Base-by-base conservation (phyloP, 2,797 vertebrate species). In the Moxostoma hubbsi region DNA sequence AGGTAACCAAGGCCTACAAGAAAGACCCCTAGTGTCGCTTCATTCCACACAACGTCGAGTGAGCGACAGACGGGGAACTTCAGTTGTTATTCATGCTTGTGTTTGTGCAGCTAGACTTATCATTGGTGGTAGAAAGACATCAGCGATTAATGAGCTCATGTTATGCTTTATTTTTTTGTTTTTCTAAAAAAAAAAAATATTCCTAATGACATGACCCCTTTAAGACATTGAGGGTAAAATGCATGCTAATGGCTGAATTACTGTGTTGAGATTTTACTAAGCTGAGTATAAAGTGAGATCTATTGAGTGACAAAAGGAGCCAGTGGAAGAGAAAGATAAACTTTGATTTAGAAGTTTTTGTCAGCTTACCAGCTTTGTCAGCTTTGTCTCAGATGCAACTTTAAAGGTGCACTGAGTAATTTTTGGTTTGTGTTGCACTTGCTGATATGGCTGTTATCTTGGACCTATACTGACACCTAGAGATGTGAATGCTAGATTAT, bases 291-390 rank as follows among this genome's bases (percentile, higher is more conserved):
- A 49, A 66, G 15, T 50, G 49, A 75, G 54, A 74, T 62, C 36
- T 24, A 24, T 24, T 24, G 24, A 72, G n/a, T 36, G 36, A 43
- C n/a, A 13, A 64, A 58, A 15, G 8, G 7, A 12, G 8, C 18
- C 9, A 76, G 43, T 47, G 51, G n/a, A 62, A 63, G 58, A 58
- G 5, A 74, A 13, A 61, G 15, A 68, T 4, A 54, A 45, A 46
- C 18, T 24, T 24, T n/a, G 45, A 73, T 8, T 10, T 9, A 58
- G 12, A 61, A 24, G 11, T 43, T 62, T 12, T 12, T 61, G 18
- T 12, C 6, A 45, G 18, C 12, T 62, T 36, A 45, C 11, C 11
- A 7, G 6, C 24, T 62, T 62, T 0, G 1, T 36, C 11, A 7
- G 6, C 11, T 43, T 62, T 0, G 1, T 36, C 6, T 36, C 36